phyloP scores from a whole-genome alignment of 1,140 invertebrate species.

The Neotoxoptera formosana region DNA sequence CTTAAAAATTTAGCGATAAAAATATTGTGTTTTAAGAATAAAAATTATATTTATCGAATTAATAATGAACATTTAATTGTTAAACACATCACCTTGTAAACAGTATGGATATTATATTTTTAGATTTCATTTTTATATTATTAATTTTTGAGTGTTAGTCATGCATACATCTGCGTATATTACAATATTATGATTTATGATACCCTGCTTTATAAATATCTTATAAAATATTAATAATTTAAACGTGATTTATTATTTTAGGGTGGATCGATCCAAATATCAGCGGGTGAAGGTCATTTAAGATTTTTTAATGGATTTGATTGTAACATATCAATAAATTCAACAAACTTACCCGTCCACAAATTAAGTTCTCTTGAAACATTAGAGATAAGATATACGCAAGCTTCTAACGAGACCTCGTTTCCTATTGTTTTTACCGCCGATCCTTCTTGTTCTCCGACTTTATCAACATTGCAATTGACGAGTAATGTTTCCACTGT shows the following conservation, averaged over 20 bases:
- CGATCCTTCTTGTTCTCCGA: background rate
- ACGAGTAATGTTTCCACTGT: background rate
- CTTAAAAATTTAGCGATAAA: too few relatives aligned
- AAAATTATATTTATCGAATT: background rate
- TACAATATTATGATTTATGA: background rate
- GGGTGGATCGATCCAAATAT: background rate
- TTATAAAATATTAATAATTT: background rate
- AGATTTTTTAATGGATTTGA: constrained; percentile 74
- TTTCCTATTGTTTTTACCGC: background rate
- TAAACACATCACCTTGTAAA: background rate
- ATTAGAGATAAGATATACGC: background rate
- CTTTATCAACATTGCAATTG: background rate
- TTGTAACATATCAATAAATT: constrained; percentile 53
- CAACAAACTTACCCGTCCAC: constrained; percentile 60
- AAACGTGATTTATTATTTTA: constrained; percentile 13
- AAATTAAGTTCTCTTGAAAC: constrained; percentile 13
- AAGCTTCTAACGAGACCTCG: background rate
- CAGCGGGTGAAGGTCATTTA: constrained; percentile 69
- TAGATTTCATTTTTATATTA: background rate
- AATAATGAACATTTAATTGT: background rate
- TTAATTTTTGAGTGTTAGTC: background rate
- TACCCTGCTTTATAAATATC: too few relatives aligned
- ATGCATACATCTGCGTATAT: background rate
- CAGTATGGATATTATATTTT: background rate
- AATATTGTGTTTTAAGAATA: background rate